Evolutionary conservation across 1,140 invertebrate genomes (phyloP).

Genomic region (Hycleus cichorii): DNA sequence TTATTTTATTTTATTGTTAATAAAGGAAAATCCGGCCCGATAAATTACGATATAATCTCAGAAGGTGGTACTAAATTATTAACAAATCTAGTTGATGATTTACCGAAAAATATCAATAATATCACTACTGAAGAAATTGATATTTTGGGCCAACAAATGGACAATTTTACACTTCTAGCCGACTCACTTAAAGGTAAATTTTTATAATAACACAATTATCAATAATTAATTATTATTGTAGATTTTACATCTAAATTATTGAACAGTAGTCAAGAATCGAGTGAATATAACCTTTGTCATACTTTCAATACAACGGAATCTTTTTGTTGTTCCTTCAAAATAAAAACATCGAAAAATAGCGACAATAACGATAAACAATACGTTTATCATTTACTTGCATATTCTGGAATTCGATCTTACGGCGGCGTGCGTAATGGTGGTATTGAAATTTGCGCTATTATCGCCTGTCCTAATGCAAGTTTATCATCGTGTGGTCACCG

Average conservation of each 20-base stretch:
- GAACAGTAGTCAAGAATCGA: slow-evolving; percentile 1
- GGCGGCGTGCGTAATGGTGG: slow-evolving; percentile 38
- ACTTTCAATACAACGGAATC: neutral
- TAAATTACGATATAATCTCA: slow-evolving; percentile 7
- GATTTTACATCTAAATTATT: neutral
- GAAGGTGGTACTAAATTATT: slow-evolving; percentile 2
- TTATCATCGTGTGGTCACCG: slow-evolving; percentile 38
- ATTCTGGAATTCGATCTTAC: slow-evolving; percentile 43
- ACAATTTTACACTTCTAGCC: slow-evolving; percentile 8
- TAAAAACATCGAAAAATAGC: neutral
- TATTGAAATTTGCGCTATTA: slow-evolving; percentile 44
- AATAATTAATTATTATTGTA: neutral
- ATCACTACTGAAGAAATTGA: slow-evolving; percentile 3
- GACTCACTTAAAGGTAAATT: slow-evolving; percentile 2
- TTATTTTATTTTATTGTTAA: neutral
- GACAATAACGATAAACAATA: slow-evolving; percentile 9
- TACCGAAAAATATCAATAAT: neutral
- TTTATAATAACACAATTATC: neutral
- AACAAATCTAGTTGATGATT: slow-evolving; percentile 1
- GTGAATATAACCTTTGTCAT: neutral
- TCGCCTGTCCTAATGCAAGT: slow-evolving; percentile 43
- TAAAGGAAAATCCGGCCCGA: neutral
- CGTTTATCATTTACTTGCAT: slow-evolving; percentile 42
- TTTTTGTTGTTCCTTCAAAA: slow-evolving; percentile 16
- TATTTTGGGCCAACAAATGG: slow-evolving; percentile 4